phyloP scores from a whole-genome alignment of 2,888 invertebrate genomes.

The Hemistola chrysoprasaria region DNA sequence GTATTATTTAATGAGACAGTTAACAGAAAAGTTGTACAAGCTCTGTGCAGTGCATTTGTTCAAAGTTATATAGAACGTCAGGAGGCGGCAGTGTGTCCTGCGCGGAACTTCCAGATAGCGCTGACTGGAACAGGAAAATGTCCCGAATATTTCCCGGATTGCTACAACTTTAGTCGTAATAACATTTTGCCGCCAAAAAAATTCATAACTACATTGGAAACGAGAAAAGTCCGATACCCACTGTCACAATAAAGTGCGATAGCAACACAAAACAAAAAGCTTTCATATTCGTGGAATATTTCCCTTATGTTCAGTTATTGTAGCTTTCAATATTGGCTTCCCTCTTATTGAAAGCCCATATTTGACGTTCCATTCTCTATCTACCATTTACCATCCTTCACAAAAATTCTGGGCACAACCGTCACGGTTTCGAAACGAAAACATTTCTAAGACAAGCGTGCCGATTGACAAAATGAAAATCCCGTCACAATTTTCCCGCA shows the following conservation, averaged over 20 bases:
- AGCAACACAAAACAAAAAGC: conserved; percentile 12
- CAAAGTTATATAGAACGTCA: conserved; percentile 18
- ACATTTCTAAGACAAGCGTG: conserved; percentile 50
- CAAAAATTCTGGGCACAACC: conserved; percentile 40
- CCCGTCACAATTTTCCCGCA: conserved; percentile 48
- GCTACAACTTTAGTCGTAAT: too few relatives aligned
- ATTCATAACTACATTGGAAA: too few relatives aligned
- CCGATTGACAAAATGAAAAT: conserved; percentile 53
- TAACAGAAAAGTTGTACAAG: conserved; percentile 15
- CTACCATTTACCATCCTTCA: conserved; percentile 28
- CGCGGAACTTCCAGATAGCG: conserved; percentile 1
- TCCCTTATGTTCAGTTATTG: conserved; percentile 17
- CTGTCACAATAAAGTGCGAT: conserved; percentile 1
- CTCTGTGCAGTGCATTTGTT: conserved; percentile 6
- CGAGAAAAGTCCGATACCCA: too few relatives aligned
- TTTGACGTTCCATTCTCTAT: conserved; percentile 34
- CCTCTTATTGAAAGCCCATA: conserved; percentile 22
- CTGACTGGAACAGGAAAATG: too few relatives aligned
- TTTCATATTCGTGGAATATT: conserved; percentile 9
- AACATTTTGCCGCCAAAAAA: too few relatives aligned
- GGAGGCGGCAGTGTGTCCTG: conserved; percentile 2
- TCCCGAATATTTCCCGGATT: too few relatives aligned
- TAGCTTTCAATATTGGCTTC: conserved; percentile 24
- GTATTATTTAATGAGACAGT: background rate
- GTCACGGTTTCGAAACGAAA: conserved; percentile 46